Evolutionary conservation across 2,797 vertebrate genomes (phyloP).

Genomic region (Neosalanx taihuensis): DNA sequence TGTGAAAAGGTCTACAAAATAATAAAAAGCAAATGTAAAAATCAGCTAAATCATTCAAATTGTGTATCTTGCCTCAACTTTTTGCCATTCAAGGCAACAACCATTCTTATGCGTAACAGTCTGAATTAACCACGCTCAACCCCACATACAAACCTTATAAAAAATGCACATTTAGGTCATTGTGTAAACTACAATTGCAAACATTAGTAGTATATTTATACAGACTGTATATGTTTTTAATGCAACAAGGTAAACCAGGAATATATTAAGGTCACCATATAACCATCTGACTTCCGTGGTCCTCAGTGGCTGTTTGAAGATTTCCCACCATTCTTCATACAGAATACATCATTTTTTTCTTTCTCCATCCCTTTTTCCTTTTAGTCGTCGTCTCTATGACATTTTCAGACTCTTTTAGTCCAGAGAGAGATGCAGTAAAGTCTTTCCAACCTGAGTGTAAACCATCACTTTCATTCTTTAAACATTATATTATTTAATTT

Average conservation of each 20-base stretch:
- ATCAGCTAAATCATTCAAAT: slow-evolving; percentile 28
- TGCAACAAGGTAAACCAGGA: slow-evolving; percentile 58
- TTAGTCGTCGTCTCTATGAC: slow-evolving; percentile 24
- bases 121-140: slow-evolving; percentile 49
- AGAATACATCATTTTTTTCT: slow-evolving; percentile 37
- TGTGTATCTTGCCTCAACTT: slow-evolving; percentile 32
- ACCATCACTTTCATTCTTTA: slow-evolving; percentile 49
- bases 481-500: slow-evolving; percentile 40
- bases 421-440: slow-evolving; percentile 17
- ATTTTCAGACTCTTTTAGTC: slow-evolving; percentile 46
- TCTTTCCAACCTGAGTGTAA: slow-evolving; percentile 40
- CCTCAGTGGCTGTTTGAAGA: slow-evolving; percentile 33
- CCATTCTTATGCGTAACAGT: slow-evolving; percentile 21
- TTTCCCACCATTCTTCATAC: slow-evolving; percentile 27
- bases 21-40: slow-evolving; percentile 42
- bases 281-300: slow-evolving; percentile 44
- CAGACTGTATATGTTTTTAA: slow-evolving; percentile 53
- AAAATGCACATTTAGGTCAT: slow-evolving; percentile 65
- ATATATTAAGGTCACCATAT: slow-evolving; percentile 59
- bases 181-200: slow-evolving; percentile 57
- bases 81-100: not conserved
- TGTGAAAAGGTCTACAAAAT: slow-evolving; percentile 48
- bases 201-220: slow-evolving; percentile 56
- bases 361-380: slow-evolving; percentile 27
- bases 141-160: slow-evolving; percentile 69